Percentiles rank a stretch among this genome's conserved stretches.
Evolutionary conservation across 1,140 invertebrate genomes (phyloP).

Genomic region (Nautilus pompilius): DNA sequence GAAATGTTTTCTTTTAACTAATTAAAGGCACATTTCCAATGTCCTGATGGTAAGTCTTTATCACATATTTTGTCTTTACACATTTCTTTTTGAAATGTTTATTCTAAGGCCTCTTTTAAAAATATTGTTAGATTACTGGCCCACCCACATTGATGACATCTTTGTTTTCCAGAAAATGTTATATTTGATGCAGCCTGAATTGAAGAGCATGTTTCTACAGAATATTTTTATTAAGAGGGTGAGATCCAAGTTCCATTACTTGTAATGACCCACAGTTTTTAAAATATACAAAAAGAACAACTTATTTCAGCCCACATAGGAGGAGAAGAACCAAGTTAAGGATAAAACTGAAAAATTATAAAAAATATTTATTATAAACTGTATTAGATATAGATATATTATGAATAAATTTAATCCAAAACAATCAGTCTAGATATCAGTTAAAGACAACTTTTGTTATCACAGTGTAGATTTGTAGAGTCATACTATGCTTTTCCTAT

Average conservation of each 20-base stretch:
- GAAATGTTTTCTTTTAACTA: no score
- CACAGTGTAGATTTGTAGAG: no score
- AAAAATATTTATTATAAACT: neutral
- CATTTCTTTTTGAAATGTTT: no score
- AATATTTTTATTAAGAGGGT: constrained; percentile 52
- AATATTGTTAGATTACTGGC: no score
- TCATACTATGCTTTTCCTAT: no score
- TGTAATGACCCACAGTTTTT: neutral
- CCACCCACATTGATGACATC: no score
- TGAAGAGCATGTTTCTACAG: constrained; percentile 52
- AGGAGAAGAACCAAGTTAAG: neutral
- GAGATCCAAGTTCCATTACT: neutral
- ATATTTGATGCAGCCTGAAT: constrained; percentile 46
- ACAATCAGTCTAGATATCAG: no score
- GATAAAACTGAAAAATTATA: neutral
- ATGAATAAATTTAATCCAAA: constrained; percentile 2
- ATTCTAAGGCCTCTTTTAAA: no score
- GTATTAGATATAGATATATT: neutral
- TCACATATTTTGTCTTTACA: no score
- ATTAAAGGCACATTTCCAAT: no score
- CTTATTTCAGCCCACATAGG: neutral
- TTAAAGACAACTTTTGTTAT: no score
- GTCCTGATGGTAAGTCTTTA: no score
- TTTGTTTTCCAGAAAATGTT: constrained; percentile 38
- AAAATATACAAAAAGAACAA: neutral